Conservation (phyloP, 2,888 invertebrate genomes). For the Drosophila monieri region DNA sequence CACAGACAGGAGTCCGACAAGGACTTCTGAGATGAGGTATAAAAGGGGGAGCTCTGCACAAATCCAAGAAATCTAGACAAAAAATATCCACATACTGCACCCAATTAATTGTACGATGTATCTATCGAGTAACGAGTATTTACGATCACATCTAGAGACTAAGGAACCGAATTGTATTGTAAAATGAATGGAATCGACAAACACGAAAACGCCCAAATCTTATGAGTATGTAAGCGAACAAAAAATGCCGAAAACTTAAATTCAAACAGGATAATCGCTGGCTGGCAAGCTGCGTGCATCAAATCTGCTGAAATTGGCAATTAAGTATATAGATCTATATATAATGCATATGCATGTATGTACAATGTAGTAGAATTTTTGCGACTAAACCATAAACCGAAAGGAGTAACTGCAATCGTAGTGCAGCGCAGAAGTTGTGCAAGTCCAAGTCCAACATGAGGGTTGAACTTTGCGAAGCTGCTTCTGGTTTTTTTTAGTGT, state of each 20-base stretch:
- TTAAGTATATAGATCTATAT: slow-evolving; percentile 56
- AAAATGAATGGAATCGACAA: slow-evolving; percentile 67
- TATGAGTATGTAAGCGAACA: slow-evolving; percentile 82
- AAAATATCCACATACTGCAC: slow-evolving; percentile 52
- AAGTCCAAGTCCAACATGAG: neutral
- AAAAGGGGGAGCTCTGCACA: slow-evolving; percentile 30
- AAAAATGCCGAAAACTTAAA: slow-evolving; percentile 41
- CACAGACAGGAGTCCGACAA: neutral
- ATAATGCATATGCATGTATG: slow-evolving; percentile 14
- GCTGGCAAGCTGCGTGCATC: slow-evolving; percentile 38
- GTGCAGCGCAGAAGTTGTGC: slow-evolving; percentile 22
- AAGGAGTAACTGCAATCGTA: slow-evolving; percentile 18
- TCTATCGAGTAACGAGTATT: slow-evolving; percentile 37
- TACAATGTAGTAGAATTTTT: slow-evolving; percentile 41
- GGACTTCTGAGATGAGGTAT: neutral
- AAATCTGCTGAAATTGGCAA: slow-evolving; percentile 75
- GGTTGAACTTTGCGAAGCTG: slow-evolving; percentile 32
- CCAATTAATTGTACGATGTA: slow-evolving; percentile 58
- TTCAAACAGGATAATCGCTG: slow-evolving; percentile 45
- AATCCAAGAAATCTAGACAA: slow-evolving; percentile 28
- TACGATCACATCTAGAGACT: slow-evolving; percentile 47
- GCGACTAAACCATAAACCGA: slow-evolving; percentile 29
- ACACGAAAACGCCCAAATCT: slow-evolving; percentile 84
- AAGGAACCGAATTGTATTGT: slow-evolving; percentile 57
- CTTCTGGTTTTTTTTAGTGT: slow-evolving; percentile 72